Evolutionary conservation across 2,797 vertebrate species (phyloP), one percentile per base, ranked within the genome.

Genomic region (Geotrypetes seraphini): DNA sequence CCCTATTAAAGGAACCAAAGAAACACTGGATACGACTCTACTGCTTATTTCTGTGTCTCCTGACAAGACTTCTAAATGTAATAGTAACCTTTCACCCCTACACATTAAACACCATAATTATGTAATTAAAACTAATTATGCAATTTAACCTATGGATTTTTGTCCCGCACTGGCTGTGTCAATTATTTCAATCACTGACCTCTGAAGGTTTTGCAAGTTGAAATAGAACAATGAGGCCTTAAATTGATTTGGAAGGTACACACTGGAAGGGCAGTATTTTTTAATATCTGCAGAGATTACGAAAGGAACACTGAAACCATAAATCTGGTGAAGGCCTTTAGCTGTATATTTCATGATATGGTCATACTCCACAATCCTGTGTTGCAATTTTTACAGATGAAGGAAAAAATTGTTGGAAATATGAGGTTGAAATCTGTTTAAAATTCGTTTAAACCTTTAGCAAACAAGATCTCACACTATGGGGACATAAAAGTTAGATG

Each of bases 51-150:
- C 71, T 65, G 59, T 50, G 70, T 29, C 55, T 64, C 71, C 80
- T 71, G 56, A 63, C 49, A 66, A 70, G 68, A 74, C 72, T 87
- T 81, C 78, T 78, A 84, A 87, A 87, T 83, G 69, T 73, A 85
- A 82, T 49, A 77, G 73, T 89, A 87, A 92, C 85, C 88, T 90
- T 78, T 93, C 77, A 86, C 84, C 85, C 58, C 63, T 41, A 52
- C 73, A 85, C 81, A 87, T 91, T 89, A 90, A 90, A 84, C 76
- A 82, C 78, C 64, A 40, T 87, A 87, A 93, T 97, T 95, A 91
- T 77, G 73, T 76, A 91, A 94, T 95, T 92, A 95, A 92, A 89
- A 89, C 83, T 83, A 92, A 90, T 92, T 92, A 89, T 89, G 86
- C 85, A 83, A 89, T 95, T 91, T 87, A 80, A 67, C 79, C 72